Base-by-base conservation (phyloP, 1,140 invertebrate genomes). In the Venustaconcha ellipsiformis region DNA sequence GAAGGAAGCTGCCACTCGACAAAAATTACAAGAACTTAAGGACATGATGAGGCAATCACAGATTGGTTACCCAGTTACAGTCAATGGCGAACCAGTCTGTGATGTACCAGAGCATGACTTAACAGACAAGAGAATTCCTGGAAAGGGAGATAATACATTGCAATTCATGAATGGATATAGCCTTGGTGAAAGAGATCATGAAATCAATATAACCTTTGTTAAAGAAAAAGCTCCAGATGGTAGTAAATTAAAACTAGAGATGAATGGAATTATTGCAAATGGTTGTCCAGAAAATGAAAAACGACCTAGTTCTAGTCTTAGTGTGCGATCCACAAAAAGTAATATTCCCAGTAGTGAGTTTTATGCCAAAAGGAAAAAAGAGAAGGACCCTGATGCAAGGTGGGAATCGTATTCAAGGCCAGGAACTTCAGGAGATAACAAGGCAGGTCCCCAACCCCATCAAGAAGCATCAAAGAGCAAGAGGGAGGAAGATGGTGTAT, bases 11-110 rank as follows among this genome's bases (percentile, higher is more conserved):
- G 83, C 85, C 23, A 88, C 86, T 14, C 71, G 84, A 23, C 83
- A 87, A 64, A 88, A 88, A 70, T 74, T 88, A 55, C 73, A 78
- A 20, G 82, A 88, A 26, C 70, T 74, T 63, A 82, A 73, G 76
- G 82, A 76, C n/a, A 18, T 26, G 23, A n/a, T 18, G 26, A 56
- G 18, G 18, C 30, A 59, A 63, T 48, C 23, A 18, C n/a, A 55
- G n/a, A 59, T 57, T 13, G 72, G 72, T n/a, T 70, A 69, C 37
- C 75, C 70, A 55, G 76, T 55, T 20, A 48, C 56, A 63, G 18
- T 23, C 12, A 64, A 20, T 58, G 75, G 72, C 23, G 78, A 73
- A 30, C 57, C 72, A 62, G 65, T 23, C 13, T 14, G 4, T 30
- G n/a, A 23, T 57, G 37, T 14, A 37, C 23, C 37, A 18, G 57